Conservation (phyloP, 2,113 vertebrate genomes). For the Eudyptes chrysolophus region DNA sequence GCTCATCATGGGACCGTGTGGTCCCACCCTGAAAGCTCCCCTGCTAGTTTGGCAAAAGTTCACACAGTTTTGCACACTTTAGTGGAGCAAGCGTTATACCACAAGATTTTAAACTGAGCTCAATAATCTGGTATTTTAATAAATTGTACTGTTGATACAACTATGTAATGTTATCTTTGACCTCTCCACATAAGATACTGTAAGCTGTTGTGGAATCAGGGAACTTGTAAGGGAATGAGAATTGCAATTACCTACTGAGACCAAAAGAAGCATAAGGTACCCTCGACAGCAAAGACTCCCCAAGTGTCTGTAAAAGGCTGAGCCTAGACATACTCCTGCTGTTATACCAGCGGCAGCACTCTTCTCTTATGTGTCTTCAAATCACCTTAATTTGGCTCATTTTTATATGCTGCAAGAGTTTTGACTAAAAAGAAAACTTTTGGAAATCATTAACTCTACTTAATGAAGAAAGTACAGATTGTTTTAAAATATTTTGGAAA, state of each 20-base stretch:
- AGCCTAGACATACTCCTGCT: neutral
- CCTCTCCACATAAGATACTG: neutral
- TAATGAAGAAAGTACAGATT: constrained; percentile 37
- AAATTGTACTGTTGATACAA: neutral
- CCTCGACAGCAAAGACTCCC: neutral
- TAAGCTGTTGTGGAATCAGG: neutral
- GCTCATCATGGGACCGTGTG: neutral
- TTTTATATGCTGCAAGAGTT: neutral
- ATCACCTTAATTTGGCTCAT: neutral
- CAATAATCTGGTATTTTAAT: neutral
- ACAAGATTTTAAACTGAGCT: neutral
- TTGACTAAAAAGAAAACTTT: constrained; percentile 17
- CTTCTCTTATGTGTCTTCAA: neutral
- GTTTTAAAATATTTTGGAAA: constrained; percentile 37
- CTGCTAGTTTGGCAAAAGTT: neutral
- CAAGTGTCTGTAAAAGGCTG: neutral
- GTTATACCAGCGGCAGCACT: neutral
- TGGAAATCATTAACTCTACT: constrained; percentile 40
- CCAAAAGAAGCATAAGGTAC: neutral
- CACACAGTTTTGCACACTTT: neutral
- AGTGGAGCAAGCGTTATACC: neutral
- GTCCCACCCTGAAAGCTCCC: neutral
- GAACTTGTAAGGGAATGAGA: neutral
- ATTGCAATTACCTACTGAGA: neutral
- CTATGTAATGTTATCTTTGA: neutral